Base-by-base conservation (phyloP, 2,113 vertebrate species). In the Acanthisitta chloris region DNA sequence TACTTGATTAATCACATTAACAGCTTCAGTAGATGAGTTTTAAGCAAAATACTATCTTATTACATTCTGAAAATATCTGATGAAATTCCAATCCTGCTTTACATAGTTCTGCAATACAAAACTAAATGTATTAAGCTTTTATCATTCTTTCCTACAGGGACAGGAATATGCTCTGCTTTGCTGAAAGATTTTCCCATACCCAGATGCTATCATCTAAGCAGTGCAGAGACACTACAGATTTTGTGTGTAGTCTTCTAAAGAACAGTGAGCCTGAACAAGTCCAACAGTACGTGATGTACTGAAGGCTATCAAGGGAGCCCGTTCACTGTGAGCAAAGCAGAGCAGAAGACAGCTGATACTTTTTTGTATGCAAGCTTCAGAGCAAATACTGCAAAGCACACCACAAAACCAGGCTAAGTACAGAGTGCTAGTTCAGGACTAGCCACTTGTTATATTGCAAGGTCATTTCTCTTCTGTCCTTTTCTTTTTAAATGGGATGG, bases 341-440 rank as follows among this genome's bases (percentile, higher is more conserved):
- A 92, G 52, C 34, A 81, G 61, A 84, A 93, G 73, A 91, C 10
- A 88, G 84, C 43, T 96, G 46, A 43, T 94, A 5, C 42, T 77
- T 94, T 87, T 94, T 64, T 91, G 54, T 86, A 38, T 91, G 61
- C 6, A 6, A 81, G 43, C 81, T 58, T 90, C 80, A 78, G 31
- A 59, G 36, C 62, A 92, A 94, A 65, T 38, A 66, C 17, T 79
- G 51, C 74, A 94, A 76, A 80, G 86, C 34, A 70, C 23, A 71
- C 33, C 80, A 65, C 61, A 78, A 93, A 93, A 89, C 38, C n/a
- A 92, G 74, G 62, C 88, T 57, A 78, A 93, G n/a, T 58, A 84
- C 26, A 88, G 65, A 59, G 73, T 38, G 34, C 42, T 62, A 40
- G 59, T 70, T 86, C 59, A 92, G 91, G 40, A 49, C 67, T 85